A percentile compares a stretch with the other conserved stretches of the same genome.
Conservation (phyloP, 2,888 invertebrate species). For the Hypomecis atomaria region DNA sequence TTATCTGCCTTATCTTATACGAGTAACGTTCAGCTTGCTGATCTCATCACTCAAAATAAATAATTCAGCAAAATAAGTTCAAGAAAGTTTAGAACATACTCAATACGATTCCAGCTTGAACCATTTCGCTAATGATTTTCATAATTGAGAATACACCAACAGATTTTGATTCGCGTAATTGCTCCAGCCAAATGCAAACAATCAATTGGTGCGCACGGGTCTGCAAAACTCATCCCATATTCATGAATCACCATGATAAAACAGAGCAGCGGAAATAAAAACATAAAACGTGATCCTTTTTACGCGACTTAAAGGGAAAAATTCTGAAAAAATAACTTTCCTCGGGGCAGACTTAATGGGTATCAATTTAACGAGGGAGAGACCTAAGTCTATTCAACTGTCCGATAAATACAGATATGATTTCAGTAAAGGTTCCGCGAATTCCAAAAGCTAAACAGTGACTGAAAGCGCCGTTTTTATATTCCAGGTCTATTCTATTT, state of each 20-base stretch:
- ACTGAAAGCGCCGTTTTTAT: conserved; percentile 17
- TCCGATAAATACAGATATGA: conserved; percentile 15
- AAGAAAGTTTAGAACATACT: neutral
- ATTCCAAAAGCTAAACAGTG: conserved; percentile 15
- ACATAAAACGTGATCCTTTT: conserved; percentile 18
- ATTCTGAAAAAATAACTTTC: neutral
- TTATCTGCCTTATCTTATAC: no score
- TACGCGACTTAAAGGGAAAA: neutral
- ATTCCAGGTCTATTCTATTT: conserved; percentile 10
- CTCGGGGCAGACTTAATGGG: neutral
- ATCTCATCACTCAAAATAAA: no score
- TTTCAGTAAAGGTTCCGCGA: conserved; percentile 13
- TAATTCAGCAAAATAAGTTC: no score
- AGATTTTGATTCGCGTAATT: conserved; percentile 35
- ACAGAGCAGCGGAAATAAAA: conserved; percentile 14
- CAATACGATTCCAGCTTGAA: neutral
- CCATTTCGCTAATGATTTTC: conserved; percentile 18
- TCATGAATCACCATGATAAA: conserved; percentile 31
- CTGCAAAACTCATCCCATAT: conserved; percentile 36
- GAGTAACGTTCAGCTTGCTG: no score
- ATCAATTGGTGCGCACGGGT: conserved; percentile 32
- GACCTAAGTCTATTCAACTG: conserved; percentile 4
- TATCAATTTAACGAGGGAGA: conserved; percentile 12
- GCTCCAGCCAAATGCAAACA: conserved; percentile 37
- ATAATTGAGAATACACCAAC: conserved; percentile 23